Percentiles rank a stretch among this genome's conserved stretches.
Evolutionary conservation across 2,113 vertebrate genomes (phyloP).

Genomic region (Mus pahari): DNA sequence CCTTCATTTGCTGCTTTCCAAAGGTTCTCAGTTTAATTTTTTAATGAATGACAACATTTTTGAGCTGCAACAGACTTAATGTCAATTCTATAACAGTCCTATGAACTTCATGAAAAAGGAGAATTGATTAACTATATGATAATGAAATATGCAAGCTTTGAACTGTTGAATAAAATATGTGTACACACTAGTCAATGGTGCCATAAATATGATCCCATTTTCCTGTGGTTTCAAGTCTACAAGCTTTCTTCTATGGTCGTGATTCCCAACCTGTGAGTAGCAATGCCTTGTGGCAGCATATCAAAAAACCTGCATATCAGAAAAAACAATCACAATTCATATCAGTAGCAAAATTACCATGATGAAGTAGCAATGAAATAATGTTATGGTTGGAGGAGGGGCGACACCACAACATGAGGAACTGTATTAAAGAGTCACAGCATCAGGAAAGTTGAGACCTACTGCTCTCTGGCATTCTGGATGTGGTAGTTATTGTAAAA

Average conservation of each 20-base stretch:
- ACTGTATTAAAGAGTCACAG: neutral
- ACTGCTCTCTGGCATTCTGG: neutral
- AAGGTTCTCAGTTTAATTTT: neutral
- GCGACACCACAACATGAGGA: neutral
- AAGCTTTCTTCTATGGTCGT: neutral
- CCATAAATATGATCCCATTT: neutral
- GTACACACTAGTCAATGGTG: neutral
- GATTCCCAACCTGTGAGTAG: neutral
- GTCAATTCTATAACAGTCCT: neutral
- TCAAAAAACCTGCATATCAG: neutral
- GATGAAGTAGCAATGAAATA: neutral
- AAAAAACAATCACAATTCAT: neutral
- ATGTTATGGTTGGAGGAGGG: neutral
- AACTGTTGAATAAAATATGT: neutral
- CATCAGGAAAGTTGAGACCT: neutral
- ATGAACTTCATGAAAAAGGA: neutral
- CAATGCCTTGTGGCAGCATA: neutral
- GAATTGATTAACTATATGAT: neutral
- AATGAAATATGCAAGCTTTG: neutral
- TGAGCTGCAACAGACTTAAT: neutral
- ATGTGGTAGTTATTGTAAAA: conserved; percentile 6
- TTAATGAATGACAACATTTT: neutral
- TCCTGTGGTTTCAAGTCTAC: neutral
- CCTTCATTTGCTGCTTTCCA: no score
- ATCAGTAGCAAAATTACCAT: neutral